Percentiles rank a stretch among this genome's conserved stretches.
These are phyloP conservation scores for Rhynchopsitta pachyrhyncha DNA, from an alignment of 2,113 vertebrate species.

Conservation along the genomic window DNA sequence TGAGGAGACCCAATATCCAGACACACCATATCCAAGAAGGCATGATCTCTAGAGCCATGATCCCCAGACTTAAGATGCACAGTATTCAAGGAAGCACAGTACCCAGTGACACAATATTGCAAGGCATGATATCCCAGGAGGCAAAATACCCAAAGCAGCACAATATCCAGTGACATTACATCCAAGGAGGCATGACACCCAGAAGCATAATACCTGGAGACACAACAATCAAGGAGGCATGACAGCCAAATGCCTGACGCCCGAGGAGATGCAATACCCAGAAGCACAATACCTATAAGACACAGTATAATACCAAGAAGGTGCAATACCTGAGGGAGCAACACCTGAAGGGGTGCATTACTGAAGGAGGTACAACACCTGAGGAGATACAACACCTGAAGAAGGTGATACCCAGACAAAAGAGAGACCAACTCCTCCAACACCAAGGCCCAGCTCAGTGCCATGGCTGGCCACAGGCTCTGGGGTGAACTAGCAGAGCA, in stretches of 20 bases:
- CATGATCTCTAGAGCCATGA: background rate
- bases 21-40: background rate
- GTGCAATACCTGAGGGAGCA: accelerated
- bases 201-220: background rate
- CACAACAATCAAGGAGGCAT: background rate
- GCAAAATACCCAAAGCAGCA: background rate
- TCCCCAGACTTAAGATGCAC: background rate
- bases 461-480: accelerated
- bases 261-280: background rate
- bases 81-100: background rate
- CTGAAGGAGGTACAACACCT: background rate
- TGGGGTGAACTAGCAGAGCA: background rate
- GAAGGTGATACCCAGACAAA: background rate
- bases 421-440: background rate
- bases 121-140: background rate
- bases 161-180: background rate
- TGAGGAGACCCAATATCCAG: background rate
- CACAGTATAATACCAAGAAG: background rate
- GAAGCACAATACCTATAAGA: background rate
- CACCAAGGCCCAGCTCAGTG: background rate
- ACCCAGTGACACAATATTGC: accelerated
- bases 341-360: background rate
- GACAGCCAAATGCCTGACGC: background rate
- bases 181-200: background rate
- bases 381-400: accelerated